Evolutionary conservation across 1,140 invertebrate genomes (phyloP).

Genomic region (Papilio glaucus): DNA sequence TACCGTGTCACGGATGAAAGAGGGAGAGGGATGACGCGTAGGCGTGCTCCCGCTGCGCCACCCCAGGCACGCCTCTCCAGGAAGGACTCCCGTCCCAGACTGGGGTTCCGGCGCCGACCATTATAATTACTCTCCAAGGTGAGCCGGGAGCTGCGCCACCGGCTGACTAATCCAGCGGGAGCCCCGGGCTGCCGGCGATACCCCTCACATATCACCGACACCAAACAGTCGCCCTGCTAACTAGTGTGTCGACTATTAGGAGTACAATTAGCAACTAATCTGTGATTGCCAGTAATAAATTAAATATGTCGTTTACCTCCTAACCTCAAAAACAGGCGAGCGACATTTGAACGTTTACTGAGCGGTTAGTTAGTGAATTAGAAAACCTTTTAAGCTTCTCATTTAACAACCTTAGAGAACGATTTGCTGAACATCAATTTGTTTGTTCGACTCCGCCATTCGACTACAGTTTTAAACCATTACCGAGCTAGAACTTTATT

Average conservation of each 20-base stretch:
- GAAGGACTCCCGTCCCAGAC: conserved; percentile 77
- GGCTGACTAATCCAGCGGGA: conserved; percentile 72
- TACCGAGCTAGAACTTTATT: no score
- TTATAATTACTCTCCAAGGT: conserved; percentile 84
- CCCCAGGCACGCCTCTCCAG: conserved; percentile 79
- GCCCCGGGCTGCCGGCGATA: conserved; percentile 62
- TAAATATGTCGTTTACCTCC: background rate
- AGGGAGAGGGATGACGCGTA: conserved; percentile 61
- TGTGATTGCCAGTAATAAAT: background rate
- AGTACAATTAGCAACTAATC: background rate
- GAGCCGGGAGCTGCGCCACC: conserved; percentile 74
- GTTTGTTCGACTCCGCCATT: no score
- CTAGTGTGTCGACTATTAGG: background rate
- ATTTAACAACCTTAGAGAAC: no score
- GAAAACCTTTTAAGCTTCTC: no score
- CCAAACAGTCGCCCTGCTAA: conserved; percentile 50
- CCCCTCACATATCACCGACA: conserved; percentile 60
- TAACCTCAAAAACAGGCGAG: background rate
- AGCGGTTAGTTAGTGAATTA: background rate
- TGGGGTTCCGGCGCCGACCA: conserved; percentile 82
- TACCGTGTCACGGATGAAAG: conserved; percentile 35
- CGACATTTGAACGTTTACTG: background rate
- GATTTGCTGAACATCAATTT: no score
- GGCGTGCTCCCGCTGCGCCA: conserved; percentile 77
- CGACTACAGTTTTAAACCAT: no score